Base-by-base conservation (phyloP, 2,888 invertebrate genomes). In the Gasteruption jaculator region DNA sequence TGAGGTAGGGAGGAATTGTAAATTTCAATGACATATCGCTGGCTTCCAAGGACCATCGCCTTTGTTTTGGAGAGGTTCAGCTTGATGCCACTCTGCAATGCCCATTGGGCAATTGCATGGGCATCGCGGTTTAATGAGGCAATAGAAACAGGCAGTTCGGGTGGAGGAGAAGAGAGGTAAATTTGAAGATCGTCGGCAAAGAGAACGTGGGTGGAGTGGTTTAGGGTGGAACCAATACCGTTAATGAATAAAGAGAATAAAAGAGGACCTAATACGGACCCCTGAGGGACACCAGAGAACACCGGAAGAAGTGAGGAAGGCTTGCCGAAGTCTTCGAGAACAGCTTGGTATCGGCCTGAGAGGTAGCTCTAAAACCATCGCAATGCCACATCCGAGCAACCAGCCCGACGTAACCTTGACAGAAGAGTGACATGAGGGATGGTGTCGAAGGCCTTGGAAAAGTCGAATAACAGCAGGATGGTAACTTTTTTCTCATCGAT, bases 381-480 rank as follows among this genome's bases (percentile, higher is more conserved):
- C 5, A 31, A 16, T 1, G n/a, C 11, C 3, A 10, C 3, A 7
- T 11, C 38, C 11, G 3, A 6, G 16, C 7, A 16, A 11, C 30
- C 19, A 11, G 30, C 3, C 1, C n/a, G 6, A 7, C 30, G 16
- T 1, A 38, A 14, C 14, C 25, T 40, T 1, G 7, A 3, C 6
- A 32, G 18, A 4, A 38, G 14, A 3, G 5, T 19, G 10, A 10
- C 20, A 21, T 38, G 38, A 18, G 6, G 4, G 10, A 38, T 12
- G 3, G n/a, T 5, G 15, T 38, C 38, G 20, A 38, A 38, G 11
- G 38, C 38, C 30, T 38, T 38, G 5, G 30, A 38, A 10, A 29
- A 38, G 21, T 38, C 29, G 6, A 38, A 29, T n/a, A n/a, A n/a
- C 7, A 24, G 8, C 24, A 24, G 24, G n/a, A 24, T n/a, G n/a